Evolutionary conservation across 2,888 invertebrate genomes (phyloP).

Genomic region (Metellina segmentata): DNA sequence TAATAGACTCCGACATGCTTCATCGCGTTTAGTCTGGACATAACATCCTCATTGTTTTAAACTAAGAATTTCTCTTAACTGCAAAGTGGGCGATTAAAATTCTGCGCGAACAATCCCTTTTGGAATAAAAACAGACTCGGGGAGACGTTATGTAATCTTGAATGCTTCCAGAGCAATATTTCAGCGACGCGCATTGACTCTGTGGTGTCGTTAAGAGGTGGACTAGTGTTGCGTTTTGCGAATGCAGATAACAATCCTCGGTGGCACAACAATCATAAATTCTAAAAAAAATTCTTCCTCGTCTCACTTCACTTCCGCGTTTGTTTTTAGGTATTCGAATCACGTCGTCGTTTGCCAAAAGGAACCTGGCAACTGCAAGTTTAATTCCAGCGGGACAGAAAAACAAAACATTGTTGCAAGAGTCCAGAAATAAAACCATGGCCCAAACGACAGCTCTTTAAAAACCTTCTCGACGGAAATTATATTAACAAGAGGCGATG

Average conservation of each 20-base stretch:
- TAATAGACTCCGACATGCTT: not conserved
- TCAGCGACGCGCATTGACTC: not conserved
- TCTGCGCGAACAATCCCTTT: not conserved
- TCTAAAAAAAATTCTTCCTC: not conserved
- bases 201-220: not conserved
- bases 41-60: not conserved
- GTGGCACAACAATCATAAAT: constrained; percentile 12
- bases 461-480: not conserved
- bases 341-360: not conserved
- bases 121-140: not conserved
- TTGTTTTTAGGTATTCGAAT: not conserved
- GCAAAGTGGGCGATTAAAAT: not conserved
- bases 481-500: not conserved
- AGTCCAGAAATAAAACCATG: not conserved
- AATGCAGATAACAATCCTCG: not conserved
- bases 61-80: not conserved
- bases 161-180: not conserved
- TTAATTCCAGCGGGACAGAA: not conserved
- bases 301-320: constrained; percentile 14
- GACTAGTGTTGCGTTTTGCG: not conserved
- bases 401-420: not conserved
- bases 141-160: not conserved
- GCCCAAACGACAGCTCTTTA: not conserved
- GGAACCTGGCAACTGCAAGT: not conserved
- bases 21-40: not conserved